Conservation (phyloP, 2,113 vertebrate genomes). For the Catharus fuscescens region DNA sequence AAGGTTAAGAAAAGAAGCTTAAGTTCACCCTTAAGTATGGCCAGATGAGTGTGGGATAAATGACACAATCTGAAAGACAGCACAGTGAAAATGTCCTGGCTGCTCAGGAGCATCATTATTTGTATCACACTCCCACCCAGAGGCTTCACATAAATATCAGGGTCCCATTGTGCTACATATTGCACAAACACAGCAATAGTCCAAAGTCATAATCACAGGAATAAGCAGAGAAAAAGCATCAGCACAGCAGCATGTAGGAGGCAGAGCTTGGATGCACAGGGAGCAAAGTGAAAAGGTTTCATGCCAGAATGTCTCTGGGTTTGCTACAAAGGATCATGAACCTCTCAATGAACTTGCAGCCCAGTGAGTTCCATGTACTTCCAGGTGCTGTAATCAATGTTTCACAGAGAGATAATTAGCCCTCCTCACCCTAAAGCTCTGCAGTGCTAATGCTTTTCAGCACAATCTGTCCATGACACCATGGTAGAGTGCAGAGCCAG, state of each 20-base stretch:
- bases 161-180: neutral
- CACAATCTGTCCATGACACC: slow-evolving; percentile 35
- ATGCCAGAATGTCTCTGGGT: neutral
- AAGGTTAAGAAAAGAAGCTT: neutral
- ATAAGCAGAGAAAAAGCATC: neutral
- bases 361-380: slow-evolving; percentile 1
- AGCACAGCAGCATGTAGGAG: neutral
- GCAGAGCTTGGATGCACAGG: neutral
- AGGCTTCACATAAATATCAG: neutral
- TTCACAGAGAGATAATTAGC: slow-evolving; percentile 63
- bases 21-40: neutral
- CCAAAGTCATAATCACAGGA: neutral
- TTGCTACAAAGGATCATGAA: slow-evolving; percentile 49
- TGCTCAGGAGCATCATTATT: neutral
- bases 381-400: slow-evolving; percentile 57
- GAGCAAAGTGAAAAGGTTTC: slow-evolving; percentile 21
- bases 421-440: slow-evolving; percentile 20
- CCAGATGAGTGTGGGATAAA: neutral
- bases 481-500: slow-evolving; percentile 26
- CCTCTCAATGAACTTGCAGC: neutral
- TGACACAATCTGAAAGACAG: neutral
- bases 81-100: neutral
- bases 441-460: slow-evolving; percentile 12
- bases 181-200: neutral
- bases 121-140: neutral